phyloP scores from a whole-genome alignment of 2,113 vertebrate species.

The Phalacrocorax aristotelis region DNA sequence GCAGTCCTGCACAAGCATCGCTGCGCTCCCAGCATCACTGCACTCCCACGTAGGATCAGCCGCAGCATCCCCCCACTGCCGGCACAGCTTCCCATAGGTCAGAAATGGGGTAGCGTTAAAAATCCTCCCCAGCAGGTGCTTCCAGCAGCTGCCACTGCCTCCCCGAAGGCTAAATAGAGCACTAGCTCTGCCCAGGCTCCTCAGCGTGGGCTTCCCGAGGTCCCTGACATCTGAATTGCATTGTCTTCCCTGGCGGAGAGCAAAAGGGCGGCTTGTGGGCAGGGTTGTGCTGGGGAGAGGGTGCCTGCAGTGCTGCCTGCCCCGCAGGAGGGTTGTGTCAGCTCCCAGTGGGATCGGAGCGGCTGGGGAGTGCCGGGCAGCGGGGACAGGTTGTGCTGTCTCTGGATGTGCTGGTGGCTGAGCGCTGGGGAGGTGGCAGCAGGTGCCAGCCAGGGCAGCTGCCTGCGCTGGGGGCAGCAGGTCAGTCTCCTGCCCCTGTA shows the following conservation, averaged over 20 bases:
- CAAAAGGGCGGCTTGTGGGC: not conserved
- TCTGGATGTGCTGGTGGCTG: not conserved
- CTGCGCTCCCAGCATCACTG: accelerated
- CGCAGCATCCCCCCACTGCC: accelerated
- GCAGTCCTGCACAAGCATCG: accelerated
- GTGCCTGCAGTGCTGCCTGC: not conserved
- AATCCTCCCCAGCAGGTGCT: not conserved
- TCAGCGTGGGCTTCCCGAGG: accelerated
- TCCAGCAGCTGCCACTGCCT: not conserved
- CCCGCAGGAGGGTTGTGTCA: not conserved
- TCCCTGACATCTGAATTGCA: not conserved
- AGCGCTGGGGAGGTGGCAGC: not conserved
- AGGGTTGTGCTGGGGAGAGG: not conserved
- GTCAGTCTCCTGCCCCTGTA: not conserved
- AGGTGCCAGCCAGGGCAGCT: not conserved
- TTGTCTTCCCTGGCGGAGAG: not conserved
- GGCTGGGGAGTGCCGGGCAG: accelerated
- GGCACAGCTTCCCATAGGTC: accelerated
- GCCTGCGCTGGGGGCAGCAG: not conserved
- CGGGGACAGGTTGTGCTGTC: not conserved
- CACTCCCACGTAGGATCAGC: accelerated
- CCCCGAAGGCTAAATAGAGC: not conserved
- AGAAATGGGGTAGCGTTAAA: not conserved
- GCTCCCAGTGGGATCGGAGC: not conserved
- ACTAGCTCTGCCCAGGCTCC: not conserved